phyloP scores from a whole-genome alignment of 2,888 invertebrate genomes.

The Cerastoderma edule region DNA sequence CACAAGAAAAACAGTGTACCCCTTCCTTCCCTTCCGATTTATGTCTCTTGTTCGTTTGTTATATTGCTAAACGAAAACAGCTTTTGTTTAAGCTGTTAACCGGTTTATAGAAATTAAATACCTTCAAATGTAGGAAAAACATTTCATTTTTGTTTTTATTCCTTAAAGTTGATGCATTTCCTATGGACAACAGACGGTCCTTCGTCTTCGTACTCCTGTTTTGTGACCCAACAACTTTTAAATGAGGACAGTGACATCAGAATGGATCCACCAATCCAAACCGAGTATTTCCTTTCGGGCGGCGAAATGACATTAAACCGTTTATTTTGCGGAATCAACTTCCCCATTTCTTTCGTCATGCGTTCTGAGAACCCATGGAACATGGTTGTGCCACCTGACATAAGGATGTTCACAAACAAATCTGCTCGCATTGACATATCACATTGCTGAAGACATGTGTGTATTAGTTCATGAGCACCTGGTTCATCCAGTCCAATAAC shows the following conservation, averaged over 20 bases:
- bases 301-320: slow-evolving; percentile 67
- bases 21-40: no score
- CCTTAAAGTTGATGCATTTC: slow-evolving; percentile 87
- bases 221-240: slow-evolving; percentile 56
- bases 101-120: neutral
- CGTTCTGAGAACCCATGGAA: slow-evolving; percentile 68
- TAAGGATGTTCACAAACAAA: slow-evolving; percentile 61
- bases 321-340: slow-evolving; percentile 64
- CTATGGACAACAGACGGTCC: slow-evolving; percentile 97
- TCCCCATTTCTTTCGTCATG: slow-evolving; percentile 67
- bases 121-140: neutral
- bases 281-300: slow-evolving; percentile 83
- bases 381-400: slow-evolving; percentile 78
- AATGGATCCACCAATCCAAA: slow-evolving; percentile 65
- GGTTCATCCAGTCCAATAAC: slow-evolving; percentile 73
- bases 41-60: no score
- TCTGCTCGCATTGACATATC: slow-evolving; percentile 61
- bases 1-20: no score
- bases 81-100: neutral
- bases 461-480: slow-evolving; percentile 71
- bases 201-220: slow-evolving; percentile 93
- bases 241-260: slow-evolving; percentile 62
- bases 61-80: neutral
- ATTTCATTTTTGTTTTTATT: neutral
- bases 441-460: slow-evolving; percentile 61